A percentile compares a stretch with the other conserved stretches of the same genome.
Conservation (phyloP, 2,888 invertebrate species). For the Drosophila borealis region DNA sequence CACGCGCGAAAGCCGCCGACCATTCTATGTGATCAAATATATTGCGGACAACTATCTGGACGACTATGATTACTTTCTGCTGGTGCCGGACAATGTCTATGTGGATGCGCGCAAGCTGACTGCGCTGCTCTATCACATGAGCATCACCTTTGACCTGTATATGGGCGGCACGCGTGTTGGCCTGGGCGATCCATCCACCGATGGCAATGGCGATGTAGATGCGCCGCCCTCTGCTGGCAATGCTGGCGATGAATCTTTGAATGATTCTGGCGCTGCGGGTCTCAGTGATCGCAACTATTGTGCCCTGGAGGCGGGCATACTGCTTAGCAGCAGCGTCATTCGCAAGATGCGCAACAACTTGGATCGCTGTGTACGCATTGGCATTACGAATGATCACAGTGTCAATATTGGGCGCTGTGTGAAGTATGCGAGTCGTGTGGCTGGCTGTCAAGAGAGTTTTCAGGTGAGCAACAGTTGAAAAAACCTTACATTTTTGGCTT, state of each 20-base stretch:
- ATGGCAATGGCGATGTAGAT: constrained; percentile 9
- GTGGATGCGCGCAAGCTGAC: constrained; percentile 92
- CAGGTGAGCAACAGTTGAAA: constrained; percentile 81
- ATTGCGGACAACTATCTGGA: constrained; percentile 95
- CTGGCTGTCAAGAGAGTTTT: constrained; percentile 84
- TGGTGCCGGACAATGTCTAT: constrained; percentile 93
- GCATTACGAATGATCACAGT: constrained; percentile 92
- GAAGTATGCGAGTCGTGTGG: constrained; percentile 84
- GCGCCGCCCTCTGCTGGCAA: neutral
- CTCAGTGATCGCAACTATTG: constrained; percentile 83
- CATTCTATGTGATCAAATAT: constrained; percentile 95
- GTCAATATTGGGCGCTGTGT: constrained; percentile 95
- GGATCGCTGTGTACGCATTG: constrained; percentile 96
- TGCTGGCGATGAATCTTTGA: constrained; percentile 9
- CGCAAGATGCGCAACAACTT: constrained; percentile 91
- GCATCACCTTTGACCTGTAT: constrained; percentile 94
- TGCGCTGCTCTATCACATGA: constrained; percentile 90
- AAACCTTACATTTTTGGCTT: no score
- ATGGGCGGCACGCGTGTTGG: constrained; percentile 89
- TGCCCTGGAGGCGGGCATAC: constrained; percentile 91
- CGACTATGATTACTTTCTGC: constrained; percentile 96
- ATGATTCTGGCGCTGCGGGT: constrained; percentile 42
- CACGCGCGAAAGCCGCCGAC: constrained; percentile 90
- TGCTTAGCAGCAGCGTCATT: constrained; percentile 94
- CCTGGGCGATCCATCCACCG: neutral